Evolutionary conservation across 2,113 vertebrate genomes (phyloP), one percentile per base, ranked within the genome.

Genomic region (Sinocyclocheilus anshuiensis): DNA sequence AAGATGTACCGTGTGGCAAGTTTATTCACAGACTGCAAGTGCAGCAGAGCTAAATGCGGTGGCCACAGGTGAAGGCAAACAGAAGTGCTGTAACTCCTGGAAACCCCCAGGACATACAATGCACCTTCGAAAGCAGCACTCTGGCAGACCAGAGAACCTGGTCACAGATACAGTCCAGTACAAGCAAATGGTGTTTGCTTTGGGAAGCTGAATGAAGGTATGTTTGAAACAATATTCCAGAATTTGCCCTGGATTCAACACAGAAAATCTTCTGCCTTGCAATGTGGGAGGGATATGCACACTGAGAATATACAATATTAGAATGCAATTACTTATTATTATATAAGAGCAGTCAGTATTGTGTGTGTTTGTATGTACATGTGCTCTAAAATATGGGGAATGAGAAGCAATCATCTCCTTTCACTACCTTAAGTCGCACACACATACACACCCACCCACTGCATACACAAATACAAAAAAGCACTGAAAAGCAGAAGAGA

Each of bases 321-420:
- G 84, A 82, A 81, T 88, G 81, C 87, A 90, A 91, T 92, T 90
- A 91, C 86, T 88, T 85, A 90, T 84, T 88, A 90, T 93, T 90
- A 90, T 78, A 84, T 86, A 89, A 67, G 77, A 20, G 50, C 86
- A 86, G 85, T 29, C 61, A 9, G 45, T 82, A 26, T 77, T 59
- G 84, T 84, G 16, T 22, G 77, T 80, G 33, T 24, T 2, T 63
- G 13, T 63, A 29, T 59, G 16, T 55, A 42, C 45, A 63, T 79
- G 36, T 42, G 75, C 11, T 33, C 4, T 26, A 29, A 33, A 10
- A 15, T 42, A 36, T 81, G 36, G 12, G 18, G 36, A 48, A 42
- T 42, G 15, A 76, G 22, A 75, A 75, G 75, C 75, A 77, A 53
- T 53, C 13, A 48, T 78, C 61, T 78, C 45, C 26, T 78, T 85